These are phyloP conservation scores for Tryphoninae sp. DNA, from an alignment of 2,888 invertebrate species.

Conservation along the genomic window DNA sequence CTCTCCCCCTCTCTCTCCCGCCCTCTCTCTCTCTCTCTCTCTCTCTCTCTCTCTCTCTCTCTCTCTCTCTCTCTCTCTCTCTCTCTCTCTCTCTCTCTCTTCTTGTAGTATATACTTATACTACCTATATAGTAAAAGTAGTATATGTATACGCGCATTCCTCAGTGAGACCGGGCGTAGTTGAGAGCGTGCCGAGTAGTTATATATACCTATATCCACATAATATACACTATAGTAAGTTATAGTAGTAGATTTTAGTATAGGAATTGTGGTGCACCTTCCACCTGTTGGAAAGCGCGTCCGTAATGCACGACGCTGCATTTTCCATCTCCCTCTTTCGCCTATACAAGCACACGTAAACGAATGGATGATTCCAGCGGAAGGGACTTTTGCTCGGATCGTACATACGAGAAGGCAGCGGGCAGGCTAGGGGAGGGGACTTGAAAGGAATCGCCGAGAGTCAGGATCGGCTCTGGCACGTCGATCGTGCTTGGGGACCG, in stretches of 20 bases:
- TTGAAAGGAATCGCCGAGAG: slow-evolving; percentile 49
- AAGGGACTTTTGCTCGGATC: slow-evolving; percentile 30
- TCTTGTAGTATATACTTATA: slow-evolving; percentile 27
- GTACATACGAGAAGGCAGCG: slow-evolving; percentile 23
- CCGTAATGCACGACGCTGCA: slow-evolving; percentile 43
- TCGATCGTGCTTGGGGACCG: slow-evolving; percentile 44
- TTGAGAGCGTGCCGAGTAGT: slow-evolving; percentile 67
- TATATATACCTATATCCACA: slow-evolving; percentile 16
- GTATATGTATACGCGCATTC: slow-evolving; percentile 70
- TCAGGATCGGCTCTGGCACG: slow-evolving; percentile 43
- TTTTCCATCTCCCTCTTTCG: slow-evolving; percentile 65
- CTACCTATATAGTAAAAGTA: slow-evolving; percentile 36
- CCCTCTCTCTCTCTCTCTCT: too few species aligned
- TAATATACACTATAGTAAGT: not conserved
- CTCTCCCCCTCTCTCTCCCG: too few species aligned
- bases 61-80: not conserved
- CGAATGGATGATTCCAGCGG: slow-evolving; percentile 36
- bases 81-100: not conserved
- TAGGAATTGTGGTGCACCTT: slow-evolving; percentile 38
- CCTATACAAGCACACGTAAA: slow-evolving; percentile 45
- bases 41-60: not conserved
- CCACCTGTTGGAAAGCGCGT: slow-evolving; percentile 62
- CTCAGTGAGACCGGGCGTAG: slow-evolving; percentile 69
- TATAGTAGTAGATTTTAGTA: slow-evolving; percentile 4
- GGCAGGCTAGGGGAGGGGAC: slow-evolving; percentile 50